phyloP scores from a whole-genome alignment of 2,888 invertebrate genomes.

The Watsonalla cultraria region DNA sequence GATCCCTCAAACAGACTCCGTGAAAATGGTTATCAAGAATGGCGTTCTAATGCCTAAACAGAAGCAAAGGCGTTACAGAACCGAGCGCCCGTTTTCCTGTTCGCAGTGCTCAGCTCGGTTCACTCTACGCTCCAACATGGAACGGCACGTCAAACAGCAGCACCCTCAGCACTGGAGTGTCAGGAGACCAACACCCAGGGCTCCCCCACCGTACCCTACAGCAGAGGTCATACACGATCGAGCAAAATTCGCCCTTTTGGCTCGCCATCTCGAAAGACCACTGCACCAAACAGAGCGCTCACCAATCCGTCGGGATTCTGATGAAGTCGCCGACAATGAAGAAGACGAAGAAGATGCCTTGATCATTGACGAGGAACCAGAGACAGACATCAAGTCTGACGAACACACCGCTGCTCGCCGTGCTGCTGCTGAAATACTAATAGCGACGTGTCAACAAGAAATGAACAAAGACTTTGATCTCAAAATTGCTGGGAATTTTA shows the following conservation, averaged over 20 bases:
- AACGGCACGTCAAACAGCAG: conserved; percentile 95
- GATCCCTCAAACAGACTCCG: conserved; percentile 79
- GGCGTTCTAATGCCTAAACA: conserved; percentile 94
- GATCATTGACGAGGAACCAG: conserved; percentile 82
- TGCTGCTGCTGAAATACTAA: conserved; percentile 78
- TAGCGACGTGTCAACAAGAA: conserved; percentile 71
- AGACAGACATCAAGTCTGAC: conserved; percentile 47
- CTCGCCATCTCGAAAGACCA: conserved; percentile 86
- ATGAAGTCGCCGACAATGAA: conserved; percentile 80
- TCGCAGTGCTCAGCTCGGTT: conserved; percentile 94
- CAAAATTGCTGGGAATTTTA: conserved; percentile 77
- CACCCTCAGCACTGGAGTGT: conserved; percentile 95
- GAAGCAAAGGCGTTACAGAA: conserved; percentile 92
- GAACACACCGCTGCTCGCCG: conserved; percentile 73
- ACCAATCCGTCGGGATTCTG: conserved; percentile 64
- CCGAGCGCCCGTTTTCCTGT: conserved; percentile 94
- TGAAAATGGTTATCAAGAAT: conserved; percentile 94
- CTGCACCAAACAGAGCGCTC: conserved; percentile 62
- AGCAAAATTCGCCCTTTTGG: conserved; percentile 86
- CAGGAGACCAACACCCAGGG: conserved; percentile 78
- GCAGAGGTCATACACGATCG: conserved; percentile 57
- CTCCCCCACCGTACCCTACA: conserved; percentile 59
- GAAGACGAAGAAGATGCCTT: conserved; percentile 83
- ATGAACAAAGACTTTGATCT: conserved; percentile 71
- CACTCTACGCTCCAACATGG: conserved; percentile 96